Base-by-base conservation (phyloP, 2,888 invertebrate species). In the Rotaria macrura region DNA sequence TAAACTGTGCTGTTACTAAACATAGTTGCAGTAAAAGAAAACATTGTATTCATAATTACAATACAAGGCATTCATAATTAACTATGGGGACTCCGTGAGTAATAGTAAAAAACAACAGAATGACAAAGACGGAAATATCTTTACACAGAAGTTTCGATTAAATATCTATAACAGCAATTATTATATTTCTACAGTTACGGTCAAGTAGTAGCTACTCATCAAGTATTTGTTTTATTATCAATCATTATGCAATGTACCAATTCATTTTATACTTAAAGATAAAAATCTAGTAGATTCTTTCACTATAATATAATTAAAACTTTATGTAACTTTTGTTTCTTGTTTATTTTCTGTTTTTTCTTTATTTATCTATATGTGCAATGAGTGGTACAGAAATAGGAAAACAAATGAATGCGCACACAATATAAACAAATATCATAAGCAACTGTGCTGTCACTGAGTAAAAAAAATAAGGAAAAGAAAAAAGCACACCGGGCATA, bases 401-500 rank as follows among this genome's bases (percentile, higher is more conserved):
- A 65, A 65, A 65, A 65, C 65, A 65, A 34, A 65, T 34, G 65
- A 34, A 65, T 65, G 65, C 65, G 34, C 14, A 65, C 65, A 34
- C 65, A 65, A 65, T 34, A 65, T 20, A 65, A 65, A 17, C 65
- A 65, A 65, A 38, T 65, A 65, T 65, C 65, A 65, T 65, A 65
- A 65, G 65, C 65, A 65, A 65, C 65, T 65, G 65, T 65, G 65
- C 65, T 65, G 65, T 65, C 65, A 65, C 65, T 65, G 65, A 65
- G 65, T 49, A 49, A 17, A 65, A 65, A 20, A 25, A 5, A 65
- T 14, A 20, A 20, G 38, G 0, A 65, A 12, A 20, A 6, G 20
- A 34, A 34, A 65, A 65, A 65, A 65, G 65, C 65, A 65, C 65
- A 65, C 65, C 65, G 65, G 65, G 65, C 65, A 34, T 17, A 65